Evolutionary conservation across 2,888 invertebrate genomes (phyloP).

Genomic region (Kuschelorhynchus macadamiae): DNA sequence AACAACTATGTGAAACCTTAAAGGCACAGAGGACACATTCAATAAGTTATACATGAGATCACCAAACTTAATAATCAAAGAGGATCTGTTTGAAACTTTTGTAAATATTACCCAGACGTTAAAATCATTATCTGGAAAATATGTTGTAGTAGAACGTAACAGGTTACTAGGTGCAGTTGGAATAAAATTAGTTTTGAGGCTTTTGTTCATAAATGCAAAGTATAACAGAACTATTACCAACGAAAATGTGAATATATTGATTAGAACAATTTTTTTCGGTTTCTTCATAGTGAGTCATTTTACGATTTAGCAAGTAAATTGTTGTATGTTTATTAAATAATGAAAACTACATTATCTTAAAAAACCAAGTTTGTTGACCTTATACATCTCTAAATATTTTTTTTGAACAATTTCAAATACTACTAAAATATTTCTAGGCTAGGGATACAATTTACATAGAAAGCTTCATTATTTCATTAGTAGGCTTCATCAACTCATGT

Average conservation of each 20-base stretch:
- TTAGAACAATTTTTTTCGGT: constrained; percentile 51
- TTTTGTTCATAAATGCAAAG: constrained; percentile 53
- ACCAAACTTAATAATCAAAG: constrained; percentile 71
- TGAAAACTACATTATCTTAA: too few species aligned
- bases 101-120: constrained; percentile 75
- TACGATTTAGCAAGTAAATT: too few species aligned
- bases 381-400: too few species aligned
- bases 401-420: too few species aligned
- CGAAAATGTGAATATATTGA: constrained; percentile 55
- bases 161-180: constrained; percentile 12
- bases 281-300: constrained; percentile 50
- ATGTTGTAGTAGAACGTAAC: neutral
- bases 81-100: constrained; percentile 71
- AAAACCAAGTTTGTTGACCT: too few species aligned
- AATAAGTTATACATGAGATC: constrained; percentile 71
- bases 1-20: constrained; percentile 76
- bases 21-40: constrained; percentile 68
- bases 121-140: constrained; percentile 57
- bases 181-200: constrained; percentile 6
- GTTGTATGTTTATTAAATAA: too few species aligned
- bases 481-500: too few species aligned
- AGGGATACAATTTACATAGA: too few species aligned
- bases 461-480: too few species aligned
- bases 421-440: too few species aligned
- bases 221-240: constrained; percentile 54